These are phyloP conservation scores for Ephialtes manifestator DNA, from an alignment of 2,888 invertebrate species.

Conservation along the genomic window DNA sequence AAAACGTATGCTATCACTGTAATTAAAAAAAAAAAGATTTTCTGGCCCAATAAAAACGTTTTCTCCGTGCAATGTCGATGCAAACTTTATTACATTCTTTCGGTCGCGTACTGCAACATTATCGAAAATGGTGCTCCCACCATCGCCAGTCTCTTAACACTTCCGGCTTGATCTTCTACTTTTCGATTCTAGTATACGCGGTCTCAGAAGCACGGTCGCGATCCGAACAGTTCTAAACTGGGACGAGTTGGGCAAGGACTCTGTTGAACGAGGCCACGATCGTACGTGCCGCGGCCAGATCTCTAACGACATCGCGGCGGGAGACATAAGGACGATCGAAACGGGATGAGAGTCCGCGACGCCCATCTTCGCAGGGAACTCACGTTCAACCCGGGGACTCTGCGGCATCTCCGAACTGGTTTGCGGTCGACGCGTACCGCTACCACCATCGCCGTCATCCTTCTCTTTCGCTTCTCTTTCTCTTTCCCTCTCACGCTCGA, in stretches of 20 bases:
- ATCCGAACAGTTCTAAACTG: conserved; percentile 47
- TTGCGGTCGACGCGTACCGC: conserved; percentile 69
- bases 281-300: conserved; percentile 62
- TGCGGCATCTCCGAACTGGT: conserved; percentile 73
- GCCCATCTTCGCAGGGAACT: conserved; percentile 76
- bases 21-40: no score
- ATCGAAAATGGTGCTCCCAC: neutral
- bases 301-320: conserved; percentile 50
- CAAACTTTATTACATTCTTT: neutral
- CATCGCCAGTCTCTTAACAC: conserved; percentile 7
- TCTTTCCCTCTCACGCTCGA: conserved; percentile 15
- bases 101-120: neutral
- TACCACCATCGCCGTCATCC: conserved; percentile 2
- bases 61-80: no score
- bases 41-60: no score
- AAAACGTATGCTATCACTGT: no score
- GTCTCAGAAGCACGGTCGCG: neutral
- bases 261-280: conserved; percentile 51
- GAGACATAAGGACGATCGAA: conserved; percentile 47
- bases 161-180: conserved; percentile 6
- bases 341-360: conserved; percentile 47
- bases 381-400: conserved; percentile 73
- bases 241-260: conserved; percentile 30
- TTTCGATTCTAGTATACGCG: neutral
- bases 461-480: neutral